Evolutionary conservation across 2,888 invertebrate genomes (phyloP).

Genomic region (Thysanoteuthis rhombus): DNA sequence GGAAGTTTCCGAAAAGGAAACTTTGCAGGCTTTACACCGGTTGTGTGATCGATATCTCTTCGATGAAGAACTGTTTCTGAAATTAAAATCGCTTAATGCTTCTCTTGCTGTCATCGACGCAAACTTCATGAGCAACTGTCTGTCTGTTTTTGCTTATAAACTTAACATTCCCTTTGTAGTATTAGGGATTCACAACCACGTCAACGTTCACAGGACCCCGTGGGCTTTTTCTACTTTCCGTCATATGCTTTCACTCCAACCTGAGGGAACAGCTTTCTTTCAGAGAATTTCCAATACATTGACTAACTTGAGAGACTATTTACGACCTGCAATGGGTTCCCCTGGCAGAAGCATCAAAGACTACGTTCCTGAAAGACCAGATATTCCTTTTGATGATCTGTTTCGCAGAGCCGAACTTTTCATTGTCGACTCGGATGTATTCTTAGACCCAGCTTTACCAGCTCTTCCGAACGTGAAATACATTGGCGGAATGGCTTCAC

Average conservation of each 20-base stretch:
- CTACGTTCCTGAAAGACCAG: slow-evolving; percentile 34
- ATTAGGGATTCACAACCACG: not conserved
- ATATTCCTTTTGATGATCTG: slow-evolving; percentile 31
- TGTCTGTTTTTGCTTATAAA: slow-evolving; percentile 1
- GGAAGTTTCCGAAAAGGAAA: not conserved
- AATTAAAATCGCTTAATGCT: not conserved
- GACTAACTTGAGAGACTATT: no score
- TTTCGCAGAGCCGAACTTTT: slow-evolving; percentile 37
- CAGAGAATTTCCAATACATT: no score
- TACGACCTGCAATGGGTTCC: no score
- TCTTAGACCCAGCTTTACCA: slow-evolving; percentile 37
- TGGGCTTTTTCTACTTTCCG: not conserved
- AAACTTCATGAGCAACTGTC: slow-evolving; percentile 17
- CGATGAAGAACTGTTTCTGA: not conserved
- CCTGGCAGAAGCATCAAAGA: not conserved
- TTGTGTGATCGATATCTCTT: not conserved
- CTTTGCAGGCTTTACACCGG: not conserved
- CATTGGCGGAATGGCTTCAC: slow-evolving; percentile 38
- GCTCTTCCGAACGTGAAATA: slow-evolving; percentile 37
- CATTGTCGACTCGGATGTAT: slow-evolving; percentile 36
- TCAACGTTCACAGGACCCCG: not conserved
- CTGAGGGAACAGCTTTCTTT: not conserved
- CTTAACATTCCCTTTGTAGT: not conserved
- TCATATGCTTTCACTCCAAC: not conserved
- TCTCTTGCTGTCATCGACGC: not conserved